Evolutionary conservation across 2,888 invertebrate genomes (phyloP), one percentile per base, ranked within the genome.

Genomic region (Gari tellinella): DNA sequence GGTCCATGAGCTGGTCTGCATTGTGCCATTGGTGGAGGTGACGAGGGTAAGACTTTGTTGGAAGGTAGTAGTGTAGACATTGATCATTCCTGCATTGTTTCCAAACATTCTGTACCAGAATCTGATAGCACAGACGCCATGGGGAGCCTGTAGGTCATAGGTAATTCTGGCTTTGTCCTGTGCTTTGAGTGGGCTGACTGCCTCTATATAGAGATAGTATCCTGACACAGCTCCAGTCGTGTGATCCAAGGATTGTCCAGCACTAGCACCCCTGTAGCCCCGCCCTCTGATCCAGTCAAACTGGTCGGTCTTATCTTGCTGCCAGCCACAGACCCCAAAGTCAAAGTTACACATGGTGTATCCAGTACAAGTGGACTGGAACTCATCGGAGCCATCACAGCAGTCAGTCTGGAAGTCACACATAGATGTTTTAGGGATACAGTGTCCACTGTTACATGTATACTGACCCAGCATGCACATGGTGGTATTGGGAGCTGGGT

Each of bases 91-190:
- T 17, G 85, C 69, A 73, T 83, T 70, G 43, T 58, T 66, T 3
- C 90, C 90, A 67, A 87, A 88, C 89, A 90, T 90, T 62, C 88
- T 86, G 65, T 88, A 89, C 90, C 90, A 91, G 76, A 91, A 88
- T 57, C 85, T 73, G 21, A 88, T 62, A 19, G 86, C 82, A 77
- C 88, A 88, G 1, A 69, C 25, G 8, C 80, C 81, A 53, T 25
- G 76, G 5, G 84, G 75, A 19, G 62, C 56, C 21, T 82, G 84
- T 21, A 88, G 56, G 23, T 74, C 74, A 51, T 84, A 85, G 0
- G 64, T 49, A 26, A 88, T 67, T 49, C 74, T 70, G 5, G 86
- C 85, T 14, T 69, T 73, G 52, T 83, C 85, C 40, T 83, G 81
- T 15, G 69, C 68, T 60, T 51, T 70, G 53, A 73, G 73, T 14